A percentile compares a stretch with the other conserved stretches of the same genome.
phyloP scores from a whole-genome alignment of 2,113 vertebrate species.

The Gavialis gangeticus region DNA sequence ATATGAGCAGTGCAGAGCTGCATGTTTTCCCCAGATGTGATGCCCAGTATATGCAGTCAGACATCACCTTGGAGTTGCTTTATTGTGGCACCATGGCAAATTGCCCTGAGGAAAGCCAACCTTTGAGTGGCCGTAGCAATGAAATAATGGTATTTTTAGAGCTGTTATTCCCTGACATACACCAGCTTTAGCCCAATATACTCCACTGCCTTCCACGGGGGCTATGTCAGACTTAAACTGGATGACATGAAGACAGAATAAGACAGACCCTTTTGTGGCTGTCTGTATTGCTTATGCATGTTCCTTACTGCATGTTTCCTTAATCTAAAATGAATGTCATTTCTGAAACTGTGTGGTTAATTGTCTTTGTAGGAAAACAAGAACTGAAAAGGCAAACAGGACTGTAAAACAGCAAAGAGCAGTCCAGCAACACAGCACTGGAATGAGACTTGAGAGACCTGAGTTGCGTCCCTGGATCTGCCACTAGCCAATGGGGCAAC shows the following conservation, averaged over 20 bases:
- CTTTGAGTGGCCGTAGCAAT: not conserved
- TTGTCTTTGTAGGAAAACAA: not conserved
- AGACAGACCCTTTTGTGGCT: not conserved
- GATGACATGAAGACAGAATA: not conserved
- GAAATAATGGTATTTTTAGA: not conserved
- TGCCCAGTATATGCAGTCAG: not conserved
- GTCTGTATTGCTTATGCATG: not conserved
- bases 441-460: not conserved
- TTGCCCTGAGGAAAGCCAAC: slow-evolving; percentile 29
- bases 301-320: not conserved
- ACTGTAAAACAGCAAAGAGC: not conserved
- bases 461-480: not conserved
- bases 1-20: not conserved
- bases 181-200: not conserved
- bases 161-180: not conserved
- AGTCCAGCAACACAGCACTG: not conserved
- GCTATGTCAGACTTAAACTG: not conserved
- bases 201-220: not conserved
- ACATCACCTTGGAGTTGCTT: not conserved
- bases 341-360: not conserved
- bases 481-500: not conserved
- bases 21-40: not conserved
- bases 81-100: not conserved
- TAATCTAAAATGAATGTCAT: not conserved
- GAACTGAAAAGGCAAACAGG: not conserved